Conservation (phyloP, 2,113 vertebrate species). For the Fukomys damarensis region DNA sequence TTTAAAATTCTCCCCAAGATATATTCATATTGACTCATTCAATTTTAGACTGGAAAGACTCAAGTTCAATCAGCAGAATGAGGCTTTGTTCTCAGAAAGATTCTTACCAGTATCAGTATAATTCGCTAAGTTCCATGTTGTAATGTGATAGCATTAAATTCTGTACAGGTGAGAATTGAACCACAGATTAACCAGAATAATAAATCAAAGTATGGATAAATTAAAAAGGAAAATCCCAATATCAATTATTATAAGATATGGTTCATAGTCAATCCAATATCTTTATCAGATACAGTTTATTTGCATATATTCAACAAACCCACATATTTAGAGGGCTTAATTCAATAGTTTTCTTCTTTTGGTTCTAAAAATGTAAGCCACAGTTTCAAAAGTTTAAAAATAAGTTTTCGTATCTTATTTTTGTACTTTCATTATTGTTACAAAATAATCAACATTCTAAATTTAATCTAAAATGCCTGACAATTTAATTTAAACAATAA, state of each 20-base stretch:
- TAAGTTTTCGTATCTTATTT: neutral
- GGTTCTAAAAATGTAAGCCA: neutral
- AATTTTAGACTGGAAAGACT: neutral
- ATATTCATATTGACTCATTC: neutral
- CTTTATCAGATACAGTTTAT: neutral
- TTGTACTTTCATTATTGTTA: neutral
- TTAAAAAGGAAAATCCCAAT: neutral
- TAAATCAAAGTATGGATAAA: neutral
- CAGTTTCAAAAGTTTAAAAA: neutral
- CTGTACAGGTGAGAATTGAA: neutral
- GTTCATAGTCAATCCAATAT: neutral
- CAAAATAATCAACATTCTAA: neutral
- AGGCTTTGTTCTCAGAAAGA: neutral
- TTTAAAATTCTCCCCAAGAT: neutral
- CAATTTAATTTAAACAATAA: neutral
- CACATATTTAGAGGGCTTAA: neutral
- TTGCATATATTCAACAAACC: neutral
- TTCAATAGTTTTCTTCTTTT: neutral
- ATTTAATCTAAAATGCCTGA: neutral
- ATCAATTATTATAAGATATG: neutral
- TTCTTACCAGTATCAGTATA: neutral
- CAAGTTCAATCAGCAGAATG: neutral
- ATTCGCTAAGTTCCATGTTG: neutral
- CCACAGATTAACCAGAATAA: neutral
- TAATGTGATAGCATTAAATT: neutral